Base-by-base conservation (phyloP, 2,797 vertebrate genomes). In the Acipenser ruthenus region DNA sequence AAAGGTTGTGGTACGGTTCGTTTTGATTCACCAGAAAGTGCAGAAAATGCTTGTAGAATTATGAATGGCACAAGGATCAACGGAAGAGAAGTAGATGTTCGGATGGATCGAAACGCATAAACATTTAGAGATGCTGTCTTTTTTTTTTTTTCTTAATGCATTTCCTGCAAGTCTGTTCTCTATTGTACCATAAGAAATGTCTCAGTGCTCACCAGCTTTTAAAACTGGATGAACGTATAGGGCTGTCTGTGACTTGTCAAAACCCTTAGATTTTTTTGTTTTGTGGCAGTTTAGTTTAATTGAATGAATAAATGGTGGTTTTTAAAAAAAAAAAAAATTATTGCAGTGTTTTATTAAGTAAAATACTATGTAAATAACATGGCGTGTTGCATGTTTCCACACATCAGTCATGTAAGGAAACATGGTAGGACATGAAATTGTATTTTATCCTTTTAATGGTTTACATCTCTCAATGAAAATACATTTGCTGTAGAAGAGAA, bases 51-150 rank as follows among this genome's bases (percentile, higher is more conserved):
- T 72, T 98, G 95, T 86, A 89, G 93, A 75, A 86, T 96, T 90
- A 99, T 99, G 96, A 99, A 99, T 13, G 96, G 95, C 83, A 95
- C 95, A 74, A 98, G 97, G 88, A 98, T 99, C 85, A 99, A 92
- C 68, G 95, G 96, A 73, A 84, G 97, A 82, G 96, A 99, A 86
- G 96, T 99, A 68, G 97, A 99, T 65, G 95, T 99, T 71, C 96
- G 95, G 74, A 86, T 98, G 72, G 97, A 99, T 84, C 94, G 94
- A 67, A 96, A 95, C 67, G 94, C 93, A 52, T 99, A 91, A 88
- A 84, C 77, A 70, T 81, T 78, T 75, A 83, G 83, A 78, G 55
- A 11, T 37, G 23, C 74, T 78, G 78, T 82, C 81, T 86, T 82
- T 93, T 93, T 94, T 89, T 91, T 94, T 93, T 88, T 94, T 90